Evolutionary conservation across 2,888 invertebrate genomes (phyloP), one percentile per base, ranked within the genome.

Genomic region (Tipula vernalis): DNA sequence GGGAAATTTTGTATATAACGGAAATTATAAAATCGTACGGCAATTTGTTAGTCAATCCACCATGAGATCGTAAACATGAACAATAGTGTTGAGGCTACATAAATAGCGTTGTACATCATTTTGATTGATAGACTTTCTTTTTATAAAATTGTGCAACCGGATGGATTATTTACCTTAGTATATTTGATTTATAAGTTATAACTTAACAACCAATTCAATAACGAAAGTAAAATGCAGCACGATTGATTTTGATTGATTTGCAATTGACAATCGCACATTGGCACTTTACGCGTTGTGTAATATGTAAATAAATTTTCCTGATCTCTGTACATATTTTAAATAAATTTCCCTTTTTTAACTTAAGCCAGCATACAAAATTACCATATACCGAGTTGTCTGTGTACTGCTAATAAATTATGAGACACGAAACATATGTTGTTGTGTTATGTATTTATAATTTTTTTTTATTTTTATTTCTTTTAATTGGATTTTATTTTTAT

Each of bases 401-500:
- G 10, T 71, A 28, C 71, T 28, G 71, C 28, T 28, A 18, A 71
- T 71, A 71, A 71, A 71, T 71, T 71, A 71, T 71, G 71, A 71
- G 71, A 71, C 71, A 71, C 71, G 71, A 71, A 71, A 71, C 71
- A 71, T 71, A 71, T 71, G 71, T 71, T 71, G 71, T 71, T 71
- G 28, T 71, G 18, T 10, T 57, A 5, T 71, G 71, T 28, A 71
- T 71, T 28, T 51, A 51, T 51, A 51, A 15, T 51, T 51, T 51
- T 47, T 39, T 39, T 39, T 39, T 47, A 51, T 28, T 28, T 71
- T 51, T 5, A 44, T 44, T 51, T 71, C 8, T 71, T 71, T 71
- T 71, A 71, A 71, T 71, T 71, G 28, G 71, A 71, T 71, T 71
- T 71, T 71, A 71, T 71, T 71, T 71, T 28, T 71, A 71, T 71